A percentile compares a stretch with the other conserved stretches of the same genome.
phyloP scores from a whole-genome alignment of 2,113 vertebrate genomes.

The Speoplatyrhinus poulsoni region DNA sequence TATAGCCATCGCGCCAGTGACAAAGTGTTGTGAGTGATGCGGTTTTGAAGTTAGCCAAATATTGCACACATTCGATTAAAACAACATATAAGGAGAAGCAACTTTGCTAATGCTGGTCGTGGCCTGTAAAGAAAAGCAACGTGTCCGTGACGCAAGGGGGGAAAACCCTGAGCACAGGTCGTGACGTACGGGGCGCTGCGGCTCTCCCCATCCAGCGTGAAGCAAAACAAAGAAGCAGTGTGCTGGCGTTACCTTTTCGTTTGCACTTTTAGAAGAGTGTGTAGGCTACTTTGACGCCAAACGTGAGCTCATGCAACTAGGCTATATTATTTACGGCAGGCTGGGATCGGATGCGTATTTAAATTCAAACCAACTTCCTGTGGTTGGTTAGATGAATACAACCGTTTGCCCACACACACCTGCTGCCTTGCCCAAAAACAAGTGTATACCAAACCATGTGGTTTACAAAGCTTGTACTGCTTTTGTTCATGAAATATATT shows the following conservation, averaged over 20 bases:
- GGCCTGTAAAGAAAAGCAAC: no score
- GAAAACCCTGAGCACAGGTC: slow-evolving; percentile 42
- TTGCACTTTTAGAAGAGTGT: no score
- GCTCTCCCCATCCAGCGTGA: slow-evolving; percentile 43
- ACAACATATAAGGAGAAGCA: no score
- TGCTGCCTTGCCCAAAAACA: background rate
- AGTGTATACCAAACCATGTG: slow-evolving; percentile 9
- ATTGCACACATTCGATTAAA: no score
- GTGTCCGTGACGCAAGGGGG: slow-evolving; percentile 38
- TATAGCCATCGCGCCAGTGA: background rate
- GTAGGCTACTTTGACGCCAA: no score
- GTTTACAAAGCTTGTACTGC: background rate
- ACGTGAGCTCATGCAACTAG: no score
- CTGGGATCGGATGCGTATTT: background rate
- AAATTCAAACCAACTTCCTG: background rate
- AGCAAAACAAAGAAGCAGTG: slow-evolving; percentile 1
- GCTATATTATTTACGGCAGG: no score
- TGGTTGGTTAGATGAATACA: background rate
- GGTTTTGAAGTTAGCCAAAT: background rate
- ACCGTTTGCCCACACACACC: slow-evolving; percentile 6
- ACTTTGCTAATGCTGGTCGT: background rate
- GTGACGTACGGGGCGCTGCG: slow-evolving; percentile 50
- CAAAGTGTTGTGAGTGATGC: background rate
- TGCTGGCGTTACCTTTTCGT: no score
- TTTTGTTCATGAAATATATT: background rate